Evolutionary conservation across 2,888 invertebrate species (phyloP), one percentile per base, ranked within the genome.

Genomic region (Mantis religiosa): DNA sequence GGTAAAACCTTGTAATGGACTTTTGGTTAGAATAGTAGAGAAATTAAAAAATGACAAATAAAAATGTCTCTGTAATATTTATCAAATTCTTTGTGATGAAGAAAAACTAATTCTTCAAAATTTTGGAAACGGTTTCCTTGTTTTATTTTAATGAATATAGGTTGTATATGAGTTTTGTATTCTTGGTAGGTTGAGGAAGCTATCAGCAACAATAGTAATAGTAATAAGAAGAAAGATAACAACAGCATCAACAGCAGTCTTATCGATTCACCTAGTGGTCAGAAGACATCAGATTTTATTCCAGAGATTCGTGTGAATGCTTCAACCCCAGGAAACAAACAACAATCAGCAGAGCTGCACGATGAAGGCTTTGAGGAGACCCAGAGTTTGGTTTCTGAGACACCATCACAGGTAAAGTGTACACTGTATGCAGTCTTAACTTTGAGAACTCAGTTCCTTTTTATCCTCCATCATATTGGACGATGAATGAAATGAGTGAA

Each of bases 311-410:
- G 94, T 90, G 93, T 95, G 0, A 94, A 95, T 92, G 94, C 94
- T 47, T 91, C 92, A 90, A 93, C 92, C 89, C 92, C 92, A 87
- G 92, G 91, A 88, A 93, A 91, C 90, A 93, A 92, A 91, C 28
- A 27, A 14, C 93, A 93, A 2, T 28, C 84, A 28, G 41, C 81
- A 83, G 97, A 98, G 91, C 92, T 96, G 84, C 97, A 97, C 92
- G 98, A 98, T 92, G 98, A 98, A 94, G 98, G 98, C 14, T 98
- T 98, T 92, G 98, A 98, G 92, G 98, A 98, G 93, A 97, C 97
- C 0, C 97, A 97, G 92, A 97, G 97, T 92, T 94, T 98, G 88
- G 97, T 97, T 91, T 97, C 97, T 0, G 97, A 97, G 92, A 97
- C 97, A 12, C 96, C 97, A 4, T 97, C 97, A 6, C 54, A 71